Evolutionary conservation across 2,797 vertebrate genomes (phyloP), one percentile per base, ranked within the genome.

Genomic region (Ptychobarbus kaznakovi): DNA sequence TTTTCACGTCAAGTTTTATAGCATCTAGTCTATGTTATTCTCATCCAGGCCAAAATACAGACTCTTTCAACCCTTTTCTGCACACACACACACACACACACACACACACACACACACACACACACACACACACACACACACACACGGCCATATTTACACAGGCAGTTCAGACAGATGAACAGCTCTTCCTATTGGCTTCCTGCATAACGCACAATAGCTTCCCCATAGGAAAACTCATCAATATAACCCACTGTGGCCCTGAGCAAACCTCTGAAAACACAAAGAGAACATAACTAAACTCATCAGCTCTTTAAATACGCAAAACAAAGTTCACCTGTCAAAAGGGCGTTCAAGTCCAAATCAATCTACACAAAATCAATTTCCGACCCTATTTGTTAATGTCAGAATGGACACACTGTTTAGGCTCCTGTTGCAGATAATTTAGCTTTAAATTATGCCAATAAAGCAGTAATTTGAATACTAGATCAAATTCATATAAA

Each of bases 111-210:
- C 32, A 38, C 66, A 53, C 42, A 20, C 32, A 32, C 32, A 32
- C 32, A 32, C 32, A 32, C 32, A 2, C 32, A 32, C 32, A 32
- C 32, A 32, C 32, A 32, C 32, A 3, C 32, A 32, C 32, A 3
- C 32, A 32, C 32, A 32, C 32, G 69, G 72, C 61, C 66, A 66
- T 88, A 86, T 90, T 90, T 90, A 88, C 85, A 84, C 89, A 88
- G 83, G n/a, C 18, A 87, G 85, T 51, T 85, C 51, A 82, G 80
- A 84, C 77, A 35, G 15, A 84, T 70, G 69, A 86, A 72, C 87
- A 84, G 66, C 63, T 85, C 46, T 88, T 89, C 89, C 73, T 86
- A 90, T 90, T 89, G 86, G 87, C 63, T 91, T 90, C 89, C 90
- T 90, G 88, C 73, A 88, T 89, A 61, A 83, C 84, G 35, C 82